A percentile compares a stretch with the other conserved stretches of the same genome.
These are phyloP conservation scores for Nothobranchius kuhntae DNA, from an alignment of 2,113 vertebrate genomes.

Conservation along the genomic window DNA sequence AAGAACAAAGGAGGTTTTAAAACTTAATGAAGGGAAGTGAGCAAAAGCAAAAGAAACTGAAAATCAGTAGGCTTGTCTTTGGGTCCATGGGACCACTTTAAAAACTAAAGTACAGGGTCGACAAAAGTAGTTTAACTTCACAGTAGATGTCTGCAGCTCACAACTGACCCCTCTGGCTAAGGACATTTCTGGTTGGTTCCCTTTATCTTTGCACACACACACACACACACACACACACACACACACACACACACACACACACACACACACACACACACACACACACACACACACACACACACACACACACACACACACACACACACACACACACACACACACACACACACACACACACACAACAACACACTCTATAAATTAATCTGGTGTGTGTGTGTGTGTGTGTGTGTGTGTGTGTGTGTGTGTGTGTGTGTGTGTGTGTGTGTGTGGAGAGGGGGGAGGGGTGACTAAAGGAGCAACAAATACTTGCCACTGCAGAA, in stretches of 20 bases:
- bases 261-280: constrained; percentile 1
- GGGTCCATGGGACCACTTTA: too few species aligned
- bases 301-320: constrained; percentile 1
- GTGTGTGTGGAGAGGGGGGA: too few species aligned
- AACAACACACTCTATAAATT: constrained; percentile 28
- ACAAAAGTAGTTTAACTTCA: too few species aligned
- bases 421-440: too few species aligned
- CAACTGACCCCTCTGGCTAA: constrained; percentile 7
- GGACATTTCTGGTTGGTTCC: neutral
- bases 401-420: too few species aligned
- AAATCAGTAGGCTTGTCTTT: too few species aligned
- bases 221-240: neutral
- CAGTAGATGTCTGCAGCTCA: constrained; percentile 6
- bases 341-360: neutral
- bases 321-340: neutral
- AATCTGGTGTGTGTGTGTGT: constrained; percentile 33
- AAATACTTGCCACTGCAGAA: constrained; percentile 62
- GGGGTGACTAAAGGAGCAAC: constrained; percentile 12
- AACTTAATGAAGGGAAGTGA: too few species aligned
- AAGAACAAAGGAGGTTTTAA: too few species aligned
- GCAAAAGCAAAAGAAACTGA: too few species aligned
- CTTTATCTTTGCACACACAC: neutral
- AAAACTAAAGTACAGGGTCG: too few species aligned
- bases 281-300: neutral
- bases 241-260: constrained; percentile 1